Evolutionary conservation across 2,797 vertebrate genomes (phyloP).

Genomic region (Gephyroberyx darwinii): DNA sequence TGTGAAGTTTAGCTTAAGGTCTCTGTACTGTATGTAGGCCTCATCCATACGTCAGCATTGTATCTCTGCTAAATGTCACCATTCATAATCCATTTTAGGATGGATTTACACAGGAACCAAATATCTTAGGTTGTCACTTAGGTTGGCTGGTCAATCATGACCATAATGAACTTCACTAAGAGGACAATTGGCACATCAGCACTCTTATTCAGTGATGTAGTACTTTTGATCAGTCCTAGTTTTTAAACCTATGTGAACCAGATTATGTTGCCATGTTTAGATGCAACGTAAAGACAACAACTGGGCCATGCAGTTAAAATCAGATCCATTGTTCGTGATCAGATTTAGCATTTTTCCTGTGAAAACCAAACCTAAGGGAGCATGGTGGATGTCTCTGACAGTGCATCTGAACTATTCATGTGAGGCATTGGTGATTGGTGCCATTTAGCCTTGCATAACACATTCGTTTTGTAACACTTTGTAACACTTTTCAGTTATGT

Average conservation of each 20-base stretch:
- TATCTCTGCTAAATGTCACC: conserved; percentile 71
- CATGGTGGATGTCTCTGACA: conserved; percentile 8
- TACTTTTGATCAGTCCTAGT: conserved; percentile 28
- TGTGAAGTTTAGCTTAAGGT: conserved; percentile 61
- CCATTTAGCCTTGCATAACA: conserved; percentile 59
- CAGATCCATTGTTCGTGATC: neutral
- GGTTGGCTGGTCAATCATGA: neutral
- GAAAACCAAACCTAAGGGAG: conserved; percentile 1
- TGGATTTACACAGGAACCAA: conserved; percentile 28
- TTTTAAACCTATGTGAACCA: neutral
- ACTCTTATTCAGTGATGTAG: neutral
- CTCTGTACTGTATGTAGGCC: conserved; percentile 62
- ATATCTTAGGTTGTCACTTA: neutral
- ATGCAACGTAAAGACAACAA: conserved; percentile 35
- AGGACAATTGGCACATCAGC: conserved; percentile 1
- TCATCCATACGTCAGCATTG: conserved; percentile 48
- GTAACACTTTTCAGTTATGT: conserved; percentile 25
- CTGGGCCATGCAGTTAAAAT: conserved; percentile 23
- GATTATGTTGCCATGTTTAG: neutral
- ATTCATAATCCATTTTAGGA: conserved; percentile 49
- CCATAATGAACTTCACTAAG: neutral
- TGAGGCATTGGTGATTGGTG: conserved; percentile 58
- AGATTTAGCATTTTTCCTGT: neutral
- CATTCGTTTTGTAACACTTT: conserved; percentile 29
- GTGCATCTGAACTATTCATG: neutral